Conservation (phyloP, 2,113 vertebrate species). For the Sarotherodon lohbergeri region DNA sequence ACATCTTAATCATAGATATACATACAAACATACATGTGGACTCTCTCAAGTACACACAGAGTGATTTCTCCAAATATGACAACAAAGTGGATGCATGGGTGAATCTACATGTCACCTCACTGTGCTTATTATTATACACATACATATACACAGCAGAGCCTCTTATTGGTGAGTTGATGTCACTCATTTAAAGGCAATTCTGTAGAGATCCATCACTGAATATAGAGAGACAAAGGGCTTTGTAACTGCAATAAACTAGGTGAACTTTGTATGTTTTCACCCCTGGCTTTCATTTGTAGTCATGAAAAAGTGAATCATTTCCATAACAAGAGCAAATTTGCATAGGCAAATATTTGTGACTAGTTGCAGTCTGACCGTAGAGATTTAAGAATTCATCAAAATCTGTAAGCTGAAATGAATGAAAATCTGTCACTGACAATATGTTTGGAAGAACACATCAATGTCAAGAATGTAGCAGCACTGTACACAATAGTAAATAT, state of each 20-base stretch:
- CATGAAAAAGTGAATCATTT: background rate
- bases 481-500: background rate
- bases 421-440: background rate
- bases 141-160: background rate
- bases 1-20: background rate
- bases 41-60: background rate
- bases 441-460: background rate
- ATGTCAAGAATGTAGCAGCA: background rate
- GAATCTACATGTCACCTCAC: background rate
- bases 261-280: background rate
- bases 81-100: background rate
- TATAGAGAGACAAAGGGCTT: background rate
- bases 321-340: background rate
- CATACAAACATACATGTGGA: background rate
- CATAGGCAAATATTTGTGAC: background rate
- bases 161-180: background rate
- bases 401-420: background rate
- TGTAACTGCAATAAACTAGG: background rate
- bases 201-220: background rate
- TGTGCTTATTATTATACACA: background rate
- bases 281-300: background rate
- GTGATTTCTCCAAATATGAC: background rate
- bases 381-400: background rate
- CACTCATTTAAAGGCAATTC: background rate
- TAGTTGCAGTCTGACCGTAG: background rate